Base-by-base conservation (phyloP, 1,140 invertebrate genomes). In the Globodera ellingtonae region DNA sequence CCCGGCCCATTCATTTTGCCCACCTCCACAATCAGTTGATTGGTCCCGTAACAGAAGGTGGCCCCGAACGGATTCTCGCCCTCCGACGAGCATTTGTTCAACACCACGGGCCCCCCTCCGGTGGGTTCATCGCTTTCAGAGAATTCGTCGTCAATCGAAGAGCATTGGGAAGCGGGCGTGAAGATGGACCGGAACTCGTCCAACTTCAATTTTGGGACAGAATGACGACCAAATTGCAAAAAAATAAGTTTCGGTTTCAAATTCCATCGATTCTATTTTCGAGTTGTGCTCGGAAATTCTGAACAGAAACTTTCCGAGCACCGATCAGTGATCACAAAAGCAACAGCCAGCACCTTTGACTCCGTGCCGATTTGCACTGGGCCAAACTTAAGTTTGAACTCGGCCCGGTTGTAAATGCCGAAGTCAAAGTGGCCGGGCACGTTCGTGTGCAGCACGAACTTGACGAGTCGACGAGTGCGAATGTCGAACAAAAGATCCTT, bases 381-480 rank as follows among this genome's bases (percentile, higher is more conserved):
- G 35, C 35, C 35, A 35, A 35, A 35, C 35, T 35, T 35, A 35
- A 35, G 13, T 2, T 62, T 81, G 69, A 84, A 85, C 65, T 81
- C 67, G 46, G 72, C 70, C 18, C 85, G 83, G 47, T 76, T 71
- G 72, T 84, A 84, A 62, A 86, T 72, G n/a, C 98, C 98, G 90
- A 98, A 99, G 91, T 98, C 97, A 90, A 98, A 98, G 91, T 99
- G 97, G 4, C 97, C 97, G 21, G 97, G 97, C 90, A 96, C 97
- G 91, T 99, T 99, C 9, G 96, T 98, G 90, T 98, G 97, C 67
- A 99, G 91, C 24, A 99, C 94, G 90, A 98, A 95, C 90, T 98
- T 99, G 90, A 97, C 97, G 70, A 95, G 95, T 85, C 93, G 92
- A 88, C 98, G 95, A 56, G 94, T 95, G 83, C 93, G 93, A 50